These are phyloP conservation scores for Lasioglossum morio DNA, from an alignment of 2,888 invertebrate species.

Conservation along the genomic window DNA sequence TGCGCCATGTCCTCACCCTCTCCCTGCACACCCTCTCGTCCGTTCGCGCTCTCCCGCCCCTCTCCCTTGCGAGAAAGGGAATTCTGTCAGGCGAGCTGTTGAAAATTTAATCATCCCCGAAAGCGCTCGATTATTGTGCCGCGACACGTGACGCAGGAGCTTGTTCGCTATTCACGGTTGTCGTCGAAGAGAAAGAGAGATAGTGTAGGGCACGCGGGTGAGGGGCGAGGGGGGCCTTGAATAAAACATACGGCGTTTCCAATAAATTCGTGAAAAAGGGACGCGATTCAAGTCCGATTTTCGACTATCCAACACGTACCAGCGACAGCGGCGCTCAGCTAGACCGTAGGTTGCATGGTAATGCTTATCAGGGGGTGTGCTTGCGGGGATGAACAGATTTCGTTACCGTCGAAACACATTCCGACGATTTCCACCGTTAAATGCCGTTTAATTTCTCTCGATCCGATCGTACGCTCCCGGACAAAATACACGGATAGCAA, in stretches of 20 bases:
- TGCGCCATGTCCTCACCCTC: slow-evolving; percentile 14
- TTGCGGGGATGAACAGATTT: slow-evolving; percentile 1
- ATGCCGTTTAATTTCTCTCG: background rate
- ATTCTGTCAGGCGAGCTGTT: slow-evolving; percentile 55
- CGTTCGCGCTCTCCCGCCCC: background rate
- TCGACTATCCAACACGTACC: slow-evolving; percentile 40
- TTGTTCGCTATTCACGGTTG: slow-evolving; percentile 50
- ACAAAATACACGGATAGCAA: background rate
- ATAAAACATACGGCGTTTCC: slow-evolving; percentile 67
- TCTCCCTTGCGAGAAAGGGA: slow-evolving; percentile 15
- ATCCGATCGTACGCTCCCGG: background rate
- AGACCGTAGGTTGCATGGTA: background rate
- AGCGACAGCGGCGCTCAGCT: background rate
- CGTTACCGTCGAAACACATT: background rate
- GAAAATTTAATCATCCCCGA: slow-evolving; percentile 69
- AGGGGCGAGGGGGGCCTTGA: slow-evolving; percentile 30
- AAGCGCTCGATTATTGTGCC: slow-evolving; percentile 65
- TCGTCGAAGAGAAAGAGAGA: slow-evolving; percentile 16
- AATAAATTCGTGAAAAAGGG: slow-evolving; percentile 59
- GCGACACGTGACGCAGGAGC: slow-evolving; percentile 64
- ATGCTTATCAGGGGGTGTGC: slow-evolving; percentile 21
- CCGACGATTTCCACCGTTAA: slow-evolving; percentile 1
- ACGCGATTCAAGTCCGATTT: slow-evolving; percentile 54
- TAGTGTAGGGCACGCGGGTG: background rate
- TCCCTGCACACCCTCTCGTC: too few species aligned